A percentile compares a stretch with the other conserved stretches of the same genome.
phyloP scores from a whole-genome alignment of 2,113 vertebrate genomes.

The Tetrao urogallus region DNA sequence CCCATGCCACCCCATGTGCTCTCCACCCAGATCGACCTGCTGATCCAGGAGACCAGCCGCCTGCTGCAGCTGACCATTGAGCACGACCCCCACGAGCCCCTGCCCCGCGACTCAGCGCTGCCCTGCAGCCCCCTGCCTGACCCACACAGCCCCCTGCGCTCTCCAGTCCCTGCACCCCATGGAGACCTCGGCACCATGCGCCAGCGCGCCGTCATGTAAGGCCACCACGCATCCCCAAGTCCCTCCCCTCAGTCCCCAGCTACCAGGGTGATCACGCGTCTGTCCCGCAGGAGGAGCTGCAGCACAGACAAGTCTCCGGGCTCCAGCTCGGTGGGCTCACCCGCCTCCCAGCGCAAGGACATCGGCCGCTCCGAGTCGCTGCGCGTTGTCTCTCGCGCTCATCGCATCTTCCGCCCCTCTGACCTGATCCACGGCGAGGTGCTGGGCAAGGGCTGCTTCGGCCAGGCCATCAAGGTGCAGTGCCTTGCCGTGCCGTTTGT shows the following conservation, averaged over 20 bases:
- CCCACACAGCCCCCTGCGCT: constrained; percentile 71
- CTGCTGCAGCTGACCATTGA: constrained; percentile 96
- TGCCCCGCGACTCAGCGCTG: constrained; percentile 67
- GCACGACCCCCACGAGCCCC: constrained; percentile 87
- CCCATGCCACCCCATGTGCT: background rate
- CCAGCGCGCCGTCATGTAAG: constrained; percentile 82
- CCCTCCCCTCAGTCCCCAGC: background rate
- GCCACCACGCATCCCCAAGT: background rate
- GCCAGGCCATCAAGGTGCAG: constrained; percentile 95
- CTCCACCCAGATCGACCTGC: constrained; percentile 87
- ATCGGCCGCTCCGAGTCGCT: constrained; percentile 93
- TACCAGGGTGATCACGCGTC: background rate
- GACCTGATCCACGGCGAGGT: constrained; percentile 98
- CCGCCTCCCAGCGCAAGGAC: constrained; percentile 88
- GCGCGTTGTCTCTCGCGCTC: constrained; percentile 84
- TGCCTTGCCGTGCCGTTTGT: background rate
- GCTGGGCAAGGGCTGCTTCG: constrained; percentile 94
- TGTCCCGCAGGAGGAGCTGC: constrained; percentile 83
- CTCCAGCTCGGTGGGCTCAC: constrained; percentile 84
- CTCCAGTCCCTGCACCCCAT: constrained; percentile 77
- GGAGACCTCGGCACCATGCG: constrained; percentile 70
- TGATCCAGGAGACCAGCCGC: constrained; percentile 95
- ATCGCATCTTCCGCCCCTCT: constrained; percentile 95
- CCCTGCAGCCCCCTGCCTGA: constrained; percentile 75
- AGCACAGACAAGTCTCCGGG: constrained; percentile 94